Evolutionary conservation across 2,888 invertebrate genomes (phyloP), one percentile per base, ranked within the genome.

Genomic region (Melikaiella ostensackeni): DNA sequence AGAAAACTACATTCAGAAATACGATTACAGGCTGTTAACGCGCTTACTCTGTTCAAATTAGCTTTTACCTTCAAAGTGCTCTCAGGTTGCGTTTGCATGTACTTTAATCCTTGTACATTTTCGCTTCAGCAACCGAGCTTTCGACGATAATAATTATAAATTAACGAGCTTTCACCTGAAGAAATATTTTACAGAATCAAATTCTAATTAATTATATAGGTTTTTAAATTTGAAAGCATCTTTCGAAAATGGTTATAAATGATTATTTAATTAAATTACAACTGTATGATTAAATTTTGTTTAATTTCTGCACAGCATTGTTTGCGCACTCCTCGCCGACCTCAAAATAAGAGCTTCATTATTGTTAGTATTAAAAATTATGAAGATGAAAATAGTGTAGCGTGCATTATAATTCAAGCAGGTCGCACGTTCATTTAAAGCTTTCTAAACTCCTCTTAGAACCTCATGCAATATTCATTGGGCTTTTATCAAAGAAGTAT

Each of bases 381-480:
- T 6, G 6, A 24, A 11, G 27, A 24, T 27, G 38, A 66, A 42
- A 19, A 9, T 46, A 9, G 16, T 66, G 27, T 46, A 16, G 24
- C 27, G 24, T 46, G 13, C 66, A 66, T 42, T 66, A 66, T 66
- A 42, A 66, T 46, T 66, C 66, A 66, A 66, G 24, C 42, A 42
- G 66, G 16, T 24, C 42, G 46, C 24, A 42, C 42, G 38, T 24
- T 66, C n/a, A 66, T 66, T 42, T 66, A 8, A 42, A 66, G 24
- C 66, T 24, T 66, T 66, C 42, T 46, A 66, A 66, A 66, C 66
- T 42, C 46, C 42, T 42, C 46, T 42, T 27, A 27, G 64, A 66
- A 46, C 42, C 66, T 66, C 27, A 66, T 66, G 27, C 27, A 46
- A 66, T 66, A 66, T 66, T 66, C 66, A 66, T 66, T 46, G 3